Percentiles rank a stretch among this genome's conserved stretches.
phyloP scores from a whole-genome alignment of 2,888 invertebrate genomes.

The Leptopilina myrica region DNA sequence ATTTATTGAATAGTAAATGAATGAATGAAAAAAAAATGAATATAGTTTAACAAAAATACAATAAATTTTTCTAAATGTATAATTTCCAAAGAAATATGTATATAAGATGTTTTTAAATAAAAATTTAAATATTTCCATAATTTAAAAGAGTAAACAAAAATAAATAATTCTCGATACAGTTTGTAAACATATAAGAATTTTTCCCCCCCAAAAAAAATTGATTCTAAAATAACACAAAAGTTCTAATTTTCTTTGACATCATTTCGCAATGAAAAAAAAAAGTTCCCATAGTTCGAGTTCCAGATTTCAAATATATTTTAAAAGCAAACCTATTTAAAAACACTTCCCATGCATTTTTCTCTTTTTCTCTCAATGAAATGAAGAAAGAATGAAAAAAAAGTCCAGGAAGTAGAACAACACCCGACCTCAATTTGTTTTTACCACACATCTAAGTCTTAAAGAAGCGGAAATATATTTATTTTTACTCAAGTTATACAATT shows the following conservation, averaged over 20 bases:
- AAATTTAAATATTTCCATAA: too few species aligned
- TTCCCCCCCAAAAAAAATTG: too few species aligned
- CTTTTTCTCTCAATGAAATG: not conserved
- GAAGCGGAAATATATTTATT: conserved; percentile 2
- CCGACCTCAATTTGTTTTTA: conserved; percentile 7
- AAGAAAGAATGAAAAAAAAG: too few species aligned
- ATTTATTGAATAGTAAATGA: too few species aligned
- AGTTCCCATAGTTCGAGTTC: not conserved
- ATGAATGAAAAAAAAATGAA: too few species aligned
- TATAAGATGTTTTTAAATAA: too few species aligned
- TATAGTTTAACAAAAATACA: too few species aligned
- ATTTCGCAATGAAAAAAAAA: not conserved
- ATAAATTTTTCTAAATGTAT: too few species aligned
- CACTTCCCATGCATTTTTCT: not conserved
- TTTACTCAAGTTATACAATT: not conserved
- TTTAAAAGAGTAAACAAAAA: too few species aligned
- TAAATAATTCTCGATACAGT: too few species aligned
- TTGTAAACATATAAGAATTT: too few species aligned
- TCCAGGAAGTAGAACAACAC: conserved; percentile 20
- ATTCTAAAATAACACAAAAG: not conserved
- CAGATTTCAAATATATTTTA: not conserved
- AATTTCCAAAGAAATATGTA: too few species aligned
- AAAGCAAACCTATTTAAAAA: conserved; percentile 3
- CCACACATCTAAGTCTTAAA: not conserved
- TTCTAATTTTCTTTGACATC: not conserved